These are phyloP conservation scores for Beroe forskalii DNA, from an alignment of 37 sponge, comb jelly and placozoan species.

Conservation along the genomic window DNA sequence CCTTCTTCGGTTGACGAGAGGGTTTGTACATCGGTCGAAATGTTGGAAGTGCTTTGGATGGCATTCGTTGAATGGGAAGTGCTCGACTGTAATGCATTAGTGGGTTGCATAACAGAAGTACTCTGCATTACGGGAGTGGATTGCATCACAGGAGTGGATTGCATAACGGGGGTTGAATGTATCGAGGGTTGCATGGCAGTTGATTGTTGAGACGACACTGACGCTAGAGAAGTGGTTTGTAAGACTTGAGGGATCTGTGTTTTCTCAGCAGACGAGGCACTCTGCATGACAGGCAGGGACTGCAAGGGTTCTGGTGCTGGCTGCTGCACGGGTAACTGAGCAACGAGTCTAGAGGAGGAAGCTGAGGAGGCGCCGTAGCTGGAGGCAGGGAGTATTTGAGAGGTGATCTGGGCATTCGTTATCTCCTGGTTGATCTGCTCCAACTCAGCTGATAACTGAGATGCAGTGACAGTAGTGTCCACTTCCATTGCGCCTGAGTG, in stretches of 20 bases:
- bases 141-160: background rate
- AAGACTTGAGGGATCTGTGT: too few species aligned
- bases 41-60: background rate
- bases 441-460: slow-evolving; percentile 36
- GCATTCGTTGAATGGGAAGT: too few species aligned
- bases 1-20: background rate
- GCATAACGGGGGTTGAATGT: background rate
- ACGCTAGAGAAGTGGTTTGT: too few species aligned
- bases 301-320: too few species aligned
- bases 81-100: background rate
- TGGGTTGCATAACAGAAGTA: background rate
- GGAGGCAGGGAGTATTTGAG: slow-evolving; percentile 3
- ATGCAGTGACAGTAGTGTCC: background rate
- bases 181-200: background rate
- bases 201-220: too few species aligned
- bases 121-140: background rate
- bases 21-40: background rate
- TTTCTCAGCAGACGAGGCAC: too few species aligned
- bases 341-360: too few species aligned
- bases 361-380: too few species aligned
- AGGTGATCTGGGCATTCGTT: slow-evolving; percentile 55
- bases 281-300: too few species aligned
- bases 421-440: slow-evolving; percentile 57
- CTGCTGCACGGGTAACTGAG: too few species aligned
- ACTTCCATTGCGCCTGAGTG: slow-evolving; percentile 29